A percentile compares a stretch with the other conserved stretches of the same genome.
These are phyloP conservation scores for Entomyzon cyanotis DNA, from an alignment of 2,113 vertebrate species.

Conservation along the genomic window DNA sequence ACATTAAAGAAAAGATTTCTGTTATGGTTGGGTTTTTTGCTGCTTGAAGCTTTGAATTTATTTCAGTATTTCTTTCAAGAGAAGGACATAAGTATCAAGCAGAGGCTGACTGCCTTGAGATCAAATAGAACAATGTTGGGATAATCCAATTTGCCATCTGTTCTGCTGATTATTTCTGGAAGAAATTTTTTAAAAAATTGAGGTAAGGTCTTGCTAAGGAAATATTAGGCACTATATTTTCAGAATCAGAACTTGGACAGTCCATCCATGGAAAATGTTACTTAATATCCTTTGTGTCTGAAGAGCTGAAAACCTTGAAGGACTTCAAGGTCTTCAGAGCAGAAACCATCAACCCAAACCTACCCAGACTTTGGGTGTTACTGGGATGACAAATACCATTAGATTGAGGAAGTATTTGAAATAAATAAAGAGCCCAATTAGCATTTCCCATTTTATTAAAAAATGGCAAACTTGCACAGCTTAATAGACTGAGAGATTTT, in stretches of 20 bases:
- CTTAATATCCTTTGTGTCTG: not conserved
- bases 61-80: not conserved
- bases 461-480: not conserved
- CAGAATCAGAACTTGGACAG: not conserved
- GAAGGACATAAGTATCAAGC: not conserved
- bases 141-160: not conserved
- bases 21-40: not conserved
- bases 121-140: not conserved
- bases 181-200: not conserved
- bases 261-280: not conserved
- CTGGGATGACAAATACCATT: not conserved
- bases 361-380: not conserved
- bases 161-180: not conserved
- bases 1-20: not conserved
- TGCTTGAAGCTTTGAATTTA: not conserved
- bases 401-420: not conserved
- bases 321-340: not conserved
- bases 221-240: not conserved
- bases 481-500: not conserved
- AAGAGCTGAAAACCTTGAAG: not conserved
- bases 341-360: not conserved
- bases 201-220: not conserved
- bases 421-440: not conserved
- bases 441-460: not conserved
- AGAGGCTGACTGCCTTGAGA: not conserved